Evolutionary conservation across 2,113 vertebrate genomes (phyloP), one percentile per base, ranked within the genome.

Genomic region (Catagonus wagneri): DNA sequence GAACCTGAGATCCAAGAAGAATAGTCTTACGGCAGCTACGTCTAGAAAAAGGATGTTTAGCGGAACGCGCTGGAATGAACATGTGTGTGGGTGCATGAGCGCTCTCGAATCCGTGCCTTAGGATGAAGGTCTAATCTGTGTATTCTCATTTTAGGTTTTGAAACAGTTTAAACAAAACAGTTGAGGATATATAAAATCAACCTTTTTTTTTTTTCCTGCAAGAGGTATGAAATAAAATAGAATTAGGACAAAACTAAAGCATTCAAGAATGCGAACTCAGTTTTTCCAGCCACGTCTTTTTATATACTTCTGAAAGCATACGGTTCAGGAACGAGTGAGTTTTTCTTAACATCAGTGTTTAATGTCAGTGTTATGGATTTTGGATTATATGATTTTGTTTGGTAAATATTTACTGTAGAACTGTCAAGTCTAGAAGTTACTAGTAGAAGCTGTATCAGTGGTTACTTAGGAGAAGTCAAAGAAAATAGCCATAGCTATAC

Each of bases 141-240:
- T 14, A 7, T 12, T 76, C 44, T 72, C 8, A 3, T 44, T 72
- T 12, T 85, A 69, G 50, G 25, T 85, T 93, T 95, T 44, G 16
- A 60, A 19, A 76, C 74, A 20, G 74, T 76, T 76, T 78, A 19
- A 91, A n/a, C n/a, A 76, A 92, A 79, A 29, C 76, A 34, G 12
- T 74, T 81, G n/a, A 93, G 50, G 32, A 68, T 19, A 25, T 39
- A 7, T 65, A 32, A 89, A 89, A 85, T 85, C 56, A 87, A 75
- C 11, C 8, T 93, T 78, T 10, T 15, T 84, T 92, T 92, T 81
- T 90, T n/a, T n/a, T n/a, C n/a, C 54, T 93, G 44, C 10, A 90
- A 79, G 69, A 93, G 50, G 61, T 71, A 79, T 23, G 12, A 92
- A 92, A 95, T 72, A 86, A 81, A 88, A 61, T n/a, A 32, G 61